Evolutionary conservation across 2,797 vertebrate species (phyloP).

Genomic region (Scolopax bukidnonensis): DNA sequence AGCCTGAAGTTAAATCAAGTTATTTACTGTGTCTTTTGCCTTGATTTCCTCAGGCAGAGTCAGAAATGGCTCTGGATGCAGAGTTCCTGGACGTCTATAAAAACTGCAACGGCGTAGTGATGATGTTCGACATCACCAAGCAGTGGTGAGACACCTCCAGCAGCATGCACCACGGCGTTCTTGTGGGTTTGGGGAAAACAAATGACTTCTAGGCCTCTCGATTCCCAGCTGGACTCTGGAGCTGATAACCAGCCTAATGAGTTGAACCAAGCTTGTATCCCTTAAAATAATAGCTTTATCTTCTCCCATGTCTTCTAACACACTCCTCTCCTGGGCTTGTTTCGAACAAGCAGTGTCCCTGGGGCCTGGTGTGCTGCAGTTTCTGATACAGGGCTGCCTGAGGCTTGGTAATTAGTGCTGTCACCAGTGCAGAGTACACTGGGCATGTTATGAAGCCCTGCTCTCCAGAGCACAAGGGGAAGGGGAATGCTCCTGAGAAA

Average conservation of each 20-base stretch:
- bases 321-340: background rate
- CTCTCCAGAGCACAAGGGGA: background rate
- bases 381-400: background rate
- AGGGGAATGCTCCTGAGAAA: background rate
- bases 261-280: background rate
- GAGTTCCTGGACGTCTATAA: constrained; percentile 99
- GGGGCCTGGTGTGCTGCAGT: background rate
- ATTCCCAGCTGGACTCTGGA: background rate
- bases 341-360: background rate
- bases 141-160: constrained; percentile 88
- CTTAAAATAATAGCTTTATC: constrained; percentile 13
- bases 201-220: background rate
- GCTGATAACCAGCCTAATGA: background rate
- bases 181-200: background rate
- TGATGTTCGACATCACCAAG: constrained; percentile 99
- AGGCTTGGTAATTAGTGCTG: background rate
- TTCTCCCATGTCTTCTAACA: background rate
- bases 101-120: constrained; percentile 96
- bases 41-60: constrained; percentile 82
- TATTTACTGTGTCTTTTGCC: background rate
- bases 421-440: background rate
- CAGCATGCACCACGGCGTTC: fast-evolving
- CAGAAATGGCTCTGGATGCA: constrained; percentile 93
- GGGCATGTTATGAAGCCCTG: background rate
- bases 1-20: background rate